These are phyloP conservation scores for Tetranychus cinnabarinus DNA, from an alignment of 1,140 invertebrate species.

Conservation along the genomic window DNA sequence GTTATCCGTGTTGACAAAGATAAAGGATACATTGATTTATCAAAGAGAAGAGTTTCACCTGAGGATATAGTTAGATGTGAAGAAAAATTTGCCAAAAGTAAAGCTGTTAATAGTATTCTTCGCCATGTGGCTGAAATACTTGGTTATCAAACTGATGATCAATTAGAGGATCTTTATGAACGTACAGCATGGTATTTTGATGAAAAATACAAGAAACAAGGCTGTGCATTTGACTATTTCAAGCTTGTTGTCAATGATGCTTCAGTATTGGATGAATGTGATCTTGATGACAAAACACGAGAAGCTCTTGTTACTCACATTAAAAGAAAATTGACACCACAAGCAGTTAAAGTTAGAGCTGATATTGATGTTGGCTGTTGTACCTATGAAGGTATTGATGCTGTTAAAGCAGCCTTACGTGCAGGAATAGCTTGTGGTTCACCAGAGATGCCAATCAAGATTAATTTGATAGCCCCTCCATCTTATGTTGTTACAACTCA, in stretches of 20 bases:
- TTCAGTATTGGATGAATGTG: slow-evolving; percentile 81
- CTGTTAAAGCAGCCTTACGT: slow-evolving; percentile 77
- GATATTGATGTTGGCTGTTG: slow-evolving; percentile 96
- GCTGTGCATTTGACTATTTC: slow-evolving; percentile 89
- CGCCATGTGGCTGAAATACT: slow-evolving; percentile 88
- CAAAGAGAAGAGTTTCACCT: slow-evolving; percentile 87
- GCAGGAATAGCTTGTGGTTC: slow-evolving; percentile 77
- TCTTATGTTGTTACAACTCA: slow-evolving; percentile 96
- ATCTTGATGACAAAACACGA: slow-evolving; percentile 74
- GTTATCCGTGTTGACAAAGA: slow-evolving; percentile 99
- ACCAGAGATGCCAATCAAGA: slow-evolving; percentile 83
- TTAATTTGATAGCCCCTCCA: slow-evolving; percentile 95
- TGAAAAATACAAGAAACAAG: slow-evolving; percentile 85
- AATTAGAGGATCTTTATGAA: slow-evolving; percentile 80
- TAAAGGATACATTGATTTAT: slow-evolving; percentile 98
- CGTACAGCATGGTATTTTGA: slow-evolving; percentile 99
- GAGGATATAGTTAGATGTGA: slow-evolving; percentile 97
- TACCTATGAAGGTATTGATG: slow-evolving; percentile 88
- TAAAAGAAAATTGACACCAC: slow-evolving; percentile 81
- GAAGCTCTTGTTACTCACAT: slow-evolving; percentile 82
- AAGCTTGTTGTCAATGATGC: slow-evolving; percentile 93
- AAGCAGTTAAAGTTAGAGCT: slow-evolving; percentile 89
- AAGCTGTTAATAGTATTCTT: slow-evolving; percentile 92
- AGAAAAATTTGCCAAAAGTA: slow-evolving; percentile 92
- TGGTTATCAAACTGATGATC: slow-evolving; percentile 64